A percentile compares a stretch with the other conserved stretches of the same genome.
Evolutionary conservation across 30 jellyfish, hydroid and myxozoan species (phyloP).

Genomic region (Phacellophora camtschatica): DNA sequence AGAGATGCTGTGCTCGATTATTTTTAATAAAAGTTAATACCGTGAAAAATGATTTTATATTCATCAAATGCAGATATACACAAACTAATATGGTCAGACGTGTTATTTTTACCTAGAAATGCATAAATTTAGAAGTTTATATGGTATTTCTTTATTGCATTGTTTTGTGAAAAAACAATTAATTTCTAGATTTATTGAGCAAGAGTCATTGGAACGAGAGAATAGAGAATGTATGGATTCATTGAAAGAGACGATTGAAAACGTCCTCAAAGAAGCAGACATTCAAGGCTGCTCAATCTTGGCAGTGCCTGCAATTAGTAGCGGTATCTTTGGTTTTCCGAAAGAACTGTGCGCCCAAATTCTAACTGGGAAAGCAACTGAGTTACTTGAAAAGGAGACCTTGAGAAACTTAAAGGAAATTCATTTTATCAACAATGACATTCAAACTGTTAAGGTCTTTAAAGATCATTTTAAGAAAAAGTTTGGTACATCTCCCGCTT

Average conservation of each 20-base stretch:
- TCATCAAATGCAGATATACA: too few species aligned
- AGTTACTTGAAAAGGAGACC: neutral
- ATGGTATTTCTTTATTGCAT: too few species aligned
- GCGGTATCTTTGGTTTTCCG: conserved; percentile 53
- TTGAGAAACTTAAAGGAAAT: neutral
- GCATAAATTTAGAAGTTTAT: too few species aligned
- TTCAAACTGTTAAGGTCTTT: conserved; percentile 14
- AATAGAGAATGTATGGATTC: neutral
- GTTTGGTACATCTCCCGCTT: neutral
- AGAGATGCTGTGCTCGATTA: too few species aligned
- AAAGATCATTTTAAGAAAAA: neutral
- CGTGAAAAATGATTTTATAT: too few species aligned
- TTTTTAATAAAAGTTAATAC: too few species aligned
- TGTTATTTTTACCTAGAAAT: too few species aligned
- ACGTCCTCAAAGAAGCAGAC: conserved; percentile 15
- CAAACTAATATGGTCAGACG: too few species aligned
- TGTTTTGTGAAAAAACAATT: too few species aligned
- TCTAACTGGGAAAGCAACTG: neutral
- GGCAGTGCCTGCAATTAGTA: conserved; percentile 66
- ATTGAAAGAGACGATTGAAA: neutral
- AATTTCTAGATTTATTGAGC: conserved; percentile 6
- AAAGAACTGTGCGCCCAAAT: conserved; percentile 42
- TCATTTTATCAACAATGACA: conserved; percentile 32
- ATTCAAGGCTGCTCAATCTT: neutral
- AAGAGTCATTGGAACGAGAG: neutral